phyloP scores from a whole-genome alignment of 2,113 vertebrate species.

The Dinomys branickii region DNA sequence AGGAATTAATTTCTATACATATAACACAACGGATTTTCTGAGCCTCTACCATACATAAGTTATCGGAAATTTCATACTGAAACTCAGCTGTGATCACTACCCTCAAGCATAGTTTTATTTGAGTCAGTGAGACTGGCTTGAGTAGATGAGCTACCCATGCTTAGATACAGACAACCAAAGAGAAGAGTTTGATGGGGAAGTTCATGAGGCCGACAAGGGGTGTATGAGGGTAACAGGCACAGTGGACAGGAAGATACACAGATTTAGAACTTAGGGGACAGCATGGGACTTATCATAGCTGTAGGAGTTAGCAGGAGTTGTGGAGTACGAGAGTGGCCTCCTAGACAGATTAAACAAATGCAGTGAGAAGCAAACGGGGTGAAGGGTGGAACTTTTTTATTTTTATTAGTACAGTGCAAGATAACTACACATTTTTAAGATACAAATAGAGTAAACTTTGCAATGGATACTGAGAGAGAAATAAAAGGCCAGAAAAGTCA shows the following conservation, averaged over 20 bases:
- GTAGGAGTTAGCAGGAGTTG: background rate
- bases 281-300: background rate
- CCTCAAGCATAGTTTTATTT: accelerated
- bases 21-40: background rate
- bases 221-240: background rate
- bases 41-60: background rate
- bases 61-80: background rate
- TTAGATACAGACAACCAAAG: background rate
- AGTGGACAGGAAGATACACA: background rate
- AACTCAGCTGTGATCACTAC: background rate
- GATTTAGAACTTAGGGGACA: background rate
- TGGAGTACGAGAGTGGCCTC: background rate
- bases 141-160: background rate
- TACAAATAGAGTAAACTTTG: background rate
- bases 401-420: background rate
- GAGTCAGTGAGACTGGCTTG: background rate
- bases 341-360: background rate
- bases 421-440: background rate
- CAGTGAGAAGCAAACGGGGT: background rate
- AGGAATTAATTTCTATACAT: background rate
- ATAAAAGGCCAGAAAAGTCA: background rate
- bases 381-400: background rate
- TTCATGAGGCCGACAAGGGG: background rate
- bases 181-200: background rate
- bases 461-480: background rate